A percentile compares a stretch with the other conserved stretches of the same genome.
These are phyloP conservation scores for Stratiolaelaps scimitus DNA, from an alignment of 1,140 invertebrate genomes.

Conservation along the genomic window DNA sequence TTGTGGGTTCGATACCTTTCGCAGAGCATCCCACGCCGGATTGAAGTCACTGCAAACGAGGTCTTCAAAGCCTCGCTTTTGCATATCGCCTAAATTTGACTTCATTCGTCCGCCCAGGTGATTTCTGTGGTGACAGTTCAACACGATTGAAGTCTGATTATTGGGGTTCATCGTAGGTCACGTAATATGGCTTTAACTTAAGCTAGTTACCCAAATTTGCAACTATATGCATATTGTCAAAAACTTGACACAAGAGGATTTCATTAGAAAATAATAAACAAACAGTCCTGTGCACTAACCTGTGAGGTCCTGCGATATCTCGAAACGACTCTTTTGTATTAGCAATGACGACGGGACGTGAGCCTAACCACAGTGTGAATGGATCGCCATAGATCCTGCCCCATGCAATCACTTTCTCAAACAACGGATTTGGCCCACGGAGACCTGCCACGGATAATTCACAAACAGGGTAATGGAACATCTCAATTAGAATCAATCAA, in stretches of 20 bases:
- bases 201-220: neutral
- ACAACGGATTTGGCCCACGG: neutral
- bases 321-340: neutral
- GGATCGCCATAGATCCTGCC: neutral
- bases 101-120: too few species aligned
- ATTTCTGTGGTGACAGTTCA: neutral
- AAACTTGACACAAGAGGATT: neutral
- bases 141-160: too few species aligned
- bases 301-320: neutral
- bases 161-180: neutral
- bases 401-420: neutral
- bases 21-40: slow-evolving; percentile 5
- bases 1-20: too few species aligned
- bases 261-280: too few species aligned
- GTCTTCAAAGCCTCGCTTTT: slow-evolving; percentile 1
- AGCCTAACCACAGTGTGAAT: neutral
- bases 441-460: too few species aligned
- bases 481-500: neutral
- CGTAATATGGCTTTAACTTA: too few species aligned
- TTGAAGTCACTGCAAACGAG: neutral
- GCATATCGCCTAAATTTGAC: too few species aligned
- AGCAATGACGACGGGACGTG: neutral
- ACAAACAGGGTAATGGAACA: too few species aligned
- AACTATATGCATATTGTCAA: neutral
- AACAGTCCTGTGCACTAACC: too few species aligned